These are phyloP conservation scores for Cheirogaleus major DNA, from an alignment of 2,797 vertebrate species.

Conservation along the genomic window DNA sequence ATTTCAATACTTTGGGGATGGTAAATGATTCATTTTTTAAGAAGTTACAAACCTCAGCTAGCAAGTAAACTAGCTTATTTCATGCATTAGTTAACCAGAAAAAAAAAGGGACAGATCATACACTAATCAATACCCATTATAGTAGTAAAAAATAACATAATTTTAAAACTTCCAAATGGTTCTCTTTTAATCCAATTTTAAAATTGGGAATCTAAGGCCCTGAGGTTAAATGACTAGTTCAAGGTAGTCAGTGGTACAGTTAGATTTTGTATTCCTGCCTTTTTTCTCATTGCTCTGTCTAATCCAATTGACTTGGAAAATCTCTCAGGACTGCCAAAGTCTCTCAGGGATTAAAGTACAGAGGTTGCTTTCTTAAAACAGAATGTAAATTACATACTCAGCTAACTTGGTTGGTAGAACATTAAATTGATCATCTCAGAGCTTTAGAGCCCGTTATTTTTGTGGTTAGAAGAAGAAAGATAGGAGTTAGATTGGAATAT, in stretches of 20 bases:
- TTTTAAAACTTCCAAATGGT: constrained; percentile 11
- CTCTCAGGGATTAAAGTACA: background rate
- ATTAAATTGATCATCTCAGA: constrained; percentile 35
- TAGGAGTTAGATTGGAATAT: background rate
- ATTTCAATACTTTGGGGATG: background rate
- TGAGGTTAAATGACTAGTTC: constrained; percentile 32
- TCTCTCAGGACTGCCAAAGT: constrained; percentile 1
- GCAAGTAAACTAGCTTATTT: constrained; percentile 20
- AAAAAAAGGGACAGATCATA: background rate
- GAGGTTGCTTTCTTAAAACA: constrained; percentile 38
- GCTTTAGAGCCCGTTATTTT: constrained; percentile 18
- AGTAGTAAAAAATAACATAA: background rate
- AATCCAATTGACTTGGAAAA: constrained; percentile 29
- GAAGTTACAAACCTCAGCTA: constrained; percentile 22
- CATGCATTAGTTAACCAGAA: background rate
- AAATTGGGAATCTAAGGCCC: background rate
- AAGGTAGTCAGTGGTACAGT: constrained; percentile 8
- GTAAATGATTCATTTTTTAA: constrained; percentile 19
- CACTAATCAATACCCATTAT: background rate
- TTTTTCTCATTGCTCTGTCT: constrained; percentile 39
- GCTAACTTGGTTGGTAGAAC: constrained; percentile 32
- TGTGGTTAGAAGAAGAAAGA: constrained; percentile 29
- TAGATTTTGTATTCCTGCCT: constrained; percentile 27
- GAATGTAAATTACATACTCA: constrained; percentile 25
- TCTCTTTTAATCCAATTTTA: constrained; percentile 26